A percentile compares a stretch with the other conserved stretches of the same genome.
These are phyloP conservation scores for Lophochroa leadbeateri DNA, from an alignment of 2,113 vertebrate species.

Conservation along the genomic window DNA sequence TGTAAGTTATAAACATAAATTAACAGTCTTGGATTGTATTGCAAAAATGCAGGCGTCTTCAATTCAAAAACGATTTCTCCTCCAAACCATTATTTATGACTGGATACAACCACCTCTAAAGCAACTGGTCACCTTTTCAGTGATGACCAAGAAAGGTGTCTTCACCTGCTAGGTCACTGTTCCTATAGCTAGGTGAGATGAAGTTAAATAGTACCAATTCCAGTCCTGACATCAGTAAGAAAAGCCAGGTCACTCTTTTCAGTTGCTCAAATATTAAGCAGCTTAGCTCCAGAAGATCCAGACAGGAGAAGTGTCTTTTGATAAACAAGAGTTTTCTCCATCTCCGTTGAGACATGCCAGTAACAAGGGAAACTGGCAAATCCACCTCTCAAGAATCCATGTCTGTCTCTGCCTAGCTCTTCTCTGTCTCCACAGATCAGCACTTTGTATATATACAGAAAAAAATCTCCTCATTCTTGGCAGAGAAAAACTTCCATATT, in stretches of 20 bases:
- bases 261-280: background rate
- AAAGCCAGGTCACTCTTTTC: background rate
- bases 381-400: background rate
- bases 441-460: background rate
- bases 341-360: background rate
- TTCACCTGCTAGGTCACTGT: background rate
- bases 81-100: background rate
- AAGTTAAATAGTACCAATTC: background rate
- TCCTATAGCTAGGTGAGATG: background rate
- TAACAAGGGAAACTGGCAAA: background rate
- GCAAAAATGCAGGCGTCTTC: too few relatives aligned
- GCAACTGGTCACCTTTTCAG: background rate
- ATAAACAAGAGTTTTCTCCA: background rate
- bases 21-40: too few relatives aligned
- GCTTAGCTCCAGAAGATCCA: background rate
- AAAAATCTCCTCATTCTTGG: conserved; percentile 16
- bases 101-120: background rate
- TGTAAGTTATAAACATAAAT: too few relatives aligned
- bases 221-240: background rate
- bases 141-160: background rate
- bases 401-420: background rate
- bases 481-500: background rate
- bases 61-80: too few relatives aligned
- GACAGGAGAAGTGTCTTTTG: background rate
- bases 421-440: background rate